phyloP scores from a whole-genome alignment of 2,797 vertebrate genomes.

The Eupleurogrammus muticus region DNA sequence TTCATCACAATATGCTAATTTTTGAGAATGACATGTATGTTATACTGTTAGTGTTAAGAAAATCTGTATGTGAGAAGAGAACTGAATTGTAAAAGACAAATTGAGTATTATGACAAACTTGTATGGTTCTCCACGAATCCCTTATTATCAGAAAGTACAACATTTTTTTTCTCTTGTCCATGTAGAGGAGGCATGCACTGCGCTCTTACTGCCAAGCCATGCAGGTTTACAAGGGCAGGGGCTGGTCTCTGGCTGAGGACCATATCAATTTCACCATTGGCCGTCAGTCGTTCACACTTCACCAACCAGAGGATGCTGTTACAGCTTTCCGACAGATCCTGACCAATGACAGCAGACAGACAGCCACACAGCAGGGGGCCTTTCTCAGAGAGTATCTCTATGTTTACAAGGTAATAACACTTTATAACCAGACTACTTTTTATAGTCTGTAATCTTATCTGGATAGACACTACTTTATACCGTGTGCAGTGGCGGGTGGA shows the following conservation, averaged over 20 bases:
- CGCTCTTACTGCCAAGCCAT: constrained; percentile 98
- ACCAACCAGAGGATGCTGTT: constrained; percentile 91
- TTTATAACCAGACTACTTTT: neutral
- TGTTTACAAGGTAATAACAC: constrained; percentile 90
- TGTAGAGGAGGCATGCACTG: constrained; percentile 93
- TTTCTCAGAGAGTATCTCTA: constrained; percentile 98
- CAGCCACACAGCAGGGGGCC: constrained; percentile 92
- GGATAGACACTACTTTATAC: neutral
- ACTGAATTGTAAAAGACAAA: neutral
- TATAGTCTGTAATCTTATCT: too few species aligned
- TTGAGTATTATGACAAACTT: neutral
- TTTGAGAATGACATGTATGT: too few species aligned
- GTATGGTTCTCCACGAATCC: neutral
- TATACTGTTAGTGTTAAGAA: neutral
- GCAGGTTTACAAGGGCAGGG: constrained; percentile 97
- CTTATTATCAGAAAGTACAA: neutral
- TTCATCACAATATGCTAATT: too few species aligned
- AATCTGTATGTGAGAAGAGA: neutral
- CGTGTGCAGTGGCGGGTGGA: too few species aligned
- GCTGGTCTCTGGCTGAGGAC: constrained; percentile 97
- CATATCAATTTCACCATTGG: constrained; percentile 99
- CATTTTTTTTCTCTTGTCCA: neutral
- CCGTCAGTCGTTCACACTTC: constrained; percentile 94
- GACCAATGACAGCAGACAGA: constrained; percentile 95
- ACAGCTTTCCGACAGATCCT: constrained; percentile 95